These are phyloP conservation scores for Branchellion lobata DNA, from an alignment of 2,888 invertebrate species.

Conservation along the genomic window DNA sequence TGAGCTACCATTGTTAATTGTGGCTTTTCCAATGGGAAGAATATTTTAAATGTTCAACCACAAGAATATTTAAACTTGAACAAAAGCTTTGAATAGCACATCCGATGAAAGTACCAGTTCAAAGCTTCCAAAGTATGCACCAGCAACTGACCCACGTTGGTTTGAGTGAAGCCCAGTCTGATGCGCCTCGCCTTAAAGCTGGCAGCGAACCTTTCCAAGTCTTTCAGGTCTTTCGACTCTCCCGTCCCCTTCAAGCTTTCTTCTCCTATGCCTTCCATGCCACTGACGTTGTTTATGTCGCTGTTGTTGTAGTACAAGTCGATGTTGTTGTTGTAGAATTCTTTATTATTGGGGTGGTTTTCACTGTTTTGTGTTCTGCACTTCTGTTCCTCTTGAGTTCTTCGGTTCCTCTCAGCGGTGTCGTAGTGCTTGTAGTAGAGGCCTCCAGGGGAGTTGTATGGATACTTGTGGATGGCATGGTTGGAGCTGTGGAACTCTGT, in stretches of 20 bases:
- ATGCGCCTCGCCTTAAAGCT: slow-evolving; percentile 96
- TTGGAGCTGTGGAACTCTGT: not conserved
- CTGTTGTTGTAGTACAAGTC: not conserved
- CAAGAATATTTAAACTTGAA: not conserved
- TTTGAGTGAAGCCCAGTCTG: slow-evolving; percentile 93
- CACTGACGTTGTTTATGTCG: not conserved
- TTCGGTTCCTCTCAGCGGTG: no score
- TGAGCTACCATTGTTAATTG: not conserved
- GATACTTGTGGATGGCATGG: not conserved
- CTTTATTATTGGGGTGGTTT: not conserved
- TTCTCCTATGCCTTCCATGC: no score
- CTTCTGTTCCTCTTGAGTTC: no score
- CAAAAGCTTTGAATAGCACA: not conserved
- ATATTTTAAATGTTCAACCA: no score
- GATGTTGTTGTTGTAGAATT: not conserved
- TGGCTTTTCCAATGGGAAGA: no score
- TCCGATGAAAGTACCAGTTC: no score
- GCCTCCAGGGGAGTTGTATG: no score
- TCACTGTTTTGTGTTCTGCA: no score
- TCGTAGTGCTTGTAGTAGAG: no score
- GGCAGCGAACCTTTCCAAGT: slow-evolving; percentile 94
- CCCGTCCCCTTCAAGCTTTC: slow-evolving; percentile 26
- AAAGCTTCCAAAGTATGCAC: no score
- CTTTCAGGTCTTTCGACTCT: slow-evolving; percentile 60
- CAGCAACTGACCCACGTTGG: slow-evolving; percentile 78